Conservation (phyloP, 2,113 vertebrate genomes). For the Seriola quinqueradiata region DNA sequence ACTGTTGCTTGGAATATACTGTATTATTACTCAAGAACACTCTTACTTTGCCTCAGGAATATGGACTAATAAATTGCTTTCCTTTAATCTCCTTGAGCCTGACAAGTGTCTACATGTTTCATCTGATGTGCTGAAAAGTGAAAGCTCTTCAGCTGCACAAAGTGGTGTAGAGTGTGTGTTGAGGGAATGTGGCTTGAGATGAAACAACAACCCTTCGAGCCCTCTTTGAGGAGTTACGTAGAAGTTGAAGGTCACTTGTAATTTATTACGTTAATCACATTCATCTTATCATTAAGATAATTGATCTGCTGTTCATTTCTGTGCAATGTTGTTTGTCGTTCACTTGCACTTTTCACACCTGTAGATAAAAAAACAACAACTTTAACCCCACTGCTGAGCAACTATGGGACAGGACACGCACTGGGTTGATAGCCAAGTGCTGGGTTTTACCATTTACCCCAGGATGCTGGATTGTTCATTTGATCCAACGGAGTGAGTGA, state of each 20-base stretch:
- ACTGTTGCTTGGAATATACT: conserved; percentile 14
- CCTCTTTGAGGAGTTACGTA: background rate
- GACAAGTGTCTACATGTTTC: conserved; percentile 54
- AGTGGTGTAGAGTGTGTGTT: background rate
- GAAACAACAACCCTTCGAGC: background rate
- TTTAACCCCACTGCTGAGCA: no score
- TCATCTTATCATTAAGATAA: conserved; percentile 1
- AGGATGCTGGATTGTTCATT: no score
- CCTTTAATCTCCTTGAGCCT: background rate
- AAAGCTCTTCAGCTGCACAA: conserved; percentile 30
- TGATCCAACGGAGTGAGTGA: no score
- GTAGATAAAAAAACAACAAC: background rate
- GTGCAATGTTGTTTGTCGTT: background rate
- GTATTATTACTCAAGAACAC: background rate
- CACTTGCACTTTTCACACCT: background rate
- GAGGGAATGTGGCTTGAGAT: conserved; percentile 1
- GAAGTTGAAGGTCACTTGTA: background rate
- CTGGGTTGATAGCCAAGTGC: no score
- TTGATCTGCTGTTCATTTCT: conserved; percentile 1
- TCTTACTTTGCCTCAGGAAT: background rate
- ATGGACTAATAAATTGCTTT: background rate
- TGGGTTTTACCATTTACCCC: no score
- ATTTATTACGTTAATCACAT: background rate
- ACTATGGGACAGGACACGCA: no score
- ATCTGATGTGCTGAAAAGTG: conserved; percentile 2